phyloP scores from a whole-genome alignment of 2,113 vertebrate genomes.

The Siniperca knerii region DNA sequence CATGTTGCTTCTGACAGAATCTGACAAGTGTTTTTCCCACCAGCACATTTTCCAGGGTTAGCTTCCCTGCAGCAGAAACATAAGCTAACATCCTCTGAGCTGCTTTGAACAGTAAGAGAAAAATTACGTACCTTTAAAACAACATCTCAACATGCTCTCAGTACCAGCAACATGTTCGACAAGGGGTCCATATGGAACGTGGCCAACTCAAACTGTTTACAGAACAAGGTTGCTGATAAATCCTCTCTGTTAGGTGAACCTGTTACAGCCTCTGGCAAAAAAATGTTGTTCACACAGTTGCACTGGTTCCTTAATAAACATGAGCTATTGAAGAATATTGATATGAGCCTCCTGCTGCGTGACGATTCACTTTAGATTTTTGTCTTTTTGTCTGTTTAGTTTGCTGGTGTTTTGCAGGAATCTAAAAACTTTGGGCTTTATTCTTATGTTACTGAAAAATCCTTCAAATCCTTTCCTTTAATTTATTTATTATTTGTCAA shows the following conservation, averaged over 20 bases:
- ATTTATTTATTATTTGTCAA: background rate
- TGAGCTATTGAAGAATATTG: conserved; percentile 12
- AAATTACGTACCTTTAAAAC: conserved; percentile 3
- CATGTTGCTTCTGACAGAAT: conserved; percentile 27
- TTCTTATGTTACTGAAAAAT: background rate
- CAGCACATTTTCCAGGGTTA: background rate
- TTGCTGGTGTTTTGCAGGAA: background rate
- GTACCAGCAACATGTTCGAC: background rate
- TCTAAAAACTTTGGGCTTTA: background rate
- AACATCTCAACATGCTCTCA: conserved; percentile 10
- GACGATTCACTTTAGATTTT: conserved; percentile 2
- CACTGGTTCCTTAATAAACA: conserved; percentile 14
- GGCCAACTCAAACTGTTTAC: conserved; percentile 21
- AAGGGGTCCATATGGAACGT: background rate
- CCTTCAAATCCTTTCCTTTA: background rate
- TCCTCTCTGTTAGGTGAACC: background rate
- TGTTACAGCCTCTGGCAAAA: conserved; percentile 2
- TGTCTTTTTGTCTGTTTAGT: background rate
- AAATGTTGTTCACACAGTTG: conserved; percentile 6
- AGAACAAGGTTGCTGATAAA: conserved; percentile 20
- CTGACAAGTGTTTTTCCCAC: conserved; percentile 20
- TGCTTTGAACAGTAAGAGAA: conserved; percentile 6
- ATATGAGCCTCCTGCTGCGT: background rate
- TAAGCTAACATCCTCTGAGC: background rate
- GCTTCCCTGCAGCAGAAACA: conserved; percentile 1